Percentiles rank a stretch among this genome's conserved stretches.
Conservation (phyloP, 2,797 vertebrate genomes). For the Arrhamphus sclerolepis region DNA sequence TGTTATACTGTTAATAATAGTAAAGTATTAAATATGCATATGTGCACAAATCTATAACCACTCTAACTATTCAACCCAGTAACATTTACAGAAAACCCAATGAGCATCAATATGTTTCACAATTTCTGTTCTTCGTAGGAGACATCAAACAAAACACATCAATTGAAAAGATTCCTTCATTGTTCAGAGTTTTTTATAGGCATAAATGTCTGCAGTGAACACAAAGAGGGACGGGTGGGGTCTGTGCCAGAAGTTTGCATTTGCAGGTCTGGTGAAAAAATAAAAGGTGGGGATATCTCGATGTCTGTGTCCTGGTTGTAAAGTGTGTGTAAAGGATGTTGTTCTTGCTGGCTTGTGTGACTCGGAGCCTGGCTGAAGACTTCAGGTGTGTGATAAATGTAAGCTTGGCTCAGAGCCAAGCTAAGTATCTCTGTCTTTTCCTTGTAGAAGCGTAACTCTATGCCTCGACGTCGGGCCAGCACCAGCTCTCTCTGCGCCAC, state of each 20-base stretch:
- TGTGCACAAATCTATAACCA: neutral
- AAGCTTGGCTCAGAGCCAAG: constrained; percentile 88
- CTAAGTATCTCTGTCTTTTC: constrained; percentile 92
- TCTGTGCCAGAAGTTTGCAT: constrained; percentile 36
- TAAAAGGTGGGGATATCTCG: constrained; percentile 35
- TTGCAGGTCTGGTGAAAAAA: constrained; percentile 41
- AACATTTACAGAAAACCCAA: neutral
- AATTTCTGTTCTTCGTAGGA: neutral
- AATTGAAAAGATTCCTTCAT: neutral
- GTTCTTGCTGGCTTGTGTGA: constrained; percentile 50
- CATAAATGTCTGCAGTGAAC: constrained; percentile 28
- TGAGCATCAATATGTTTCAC: neutral
- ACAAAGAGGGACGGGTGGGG: constrained; percentile 14
- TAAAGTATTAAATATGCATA: neutral
- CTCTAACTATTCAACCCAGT: neutral
- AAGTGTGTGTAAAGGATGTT: constrained; percentile 58
- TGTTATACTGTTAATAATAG: constrained; percentile 8
- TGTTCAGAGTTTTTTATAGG: constrained; percentile 37
- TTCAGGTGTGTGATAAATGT: constrained; percentile 57
- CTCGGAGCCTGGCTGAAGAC: constrained; percentile 38
- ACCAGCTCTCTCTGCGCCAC: constrained; percentile 85
- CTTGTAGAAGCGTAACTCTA: constrained; percentile 91
- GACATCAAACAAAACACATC: neutral
- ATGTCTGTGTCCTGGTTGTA: constrained; percentile 41
- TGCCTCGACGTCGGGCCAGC: constrained; percentile 83